Conservation (phyloP, 2,113 vertebrate genomes). For the Tylochromis polylepis region DNA sequence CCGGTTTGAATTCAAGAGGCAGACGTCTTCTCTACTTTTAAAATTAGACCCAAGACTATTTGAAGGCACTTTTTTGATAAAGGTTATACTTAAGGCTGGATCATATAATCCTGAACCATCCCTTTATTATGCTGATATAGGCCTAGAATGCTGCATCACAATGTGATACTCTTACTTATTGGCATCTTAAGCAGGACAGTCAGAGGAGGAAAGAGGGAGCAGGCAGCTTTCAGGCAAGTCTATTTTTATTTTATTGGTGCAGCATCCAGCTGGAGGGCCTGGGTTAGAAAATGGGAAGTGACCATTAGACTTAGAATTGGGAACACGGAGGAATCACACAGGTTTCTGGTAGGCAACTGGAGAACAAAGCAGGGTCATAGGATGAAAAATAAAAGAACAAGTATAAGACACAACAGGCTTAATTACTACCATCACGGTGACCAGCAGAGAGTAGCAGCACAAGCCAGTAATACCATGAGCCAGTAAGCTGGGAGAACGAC, state of each 20-base stretch:
- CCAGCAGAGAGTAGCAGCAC: neutral
- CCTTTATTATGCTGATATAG: neutral
- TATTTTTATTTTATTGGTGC: neutral
- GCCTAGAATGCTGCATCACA: neutral
- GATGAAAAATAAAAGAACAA: neutral
- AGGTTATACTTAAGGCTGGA: neutral
- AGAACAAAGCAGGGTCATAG: neutral
- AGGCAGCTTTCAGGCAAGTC: neutral
- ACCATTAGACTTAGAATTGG: neutral
- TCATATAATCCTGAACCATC: neutral
- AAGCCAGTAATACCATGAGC: neutral
- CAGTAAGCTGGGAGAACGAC: neutral
- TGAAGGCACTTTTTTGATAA: neutral
- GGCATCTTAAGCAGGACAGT: neutral
- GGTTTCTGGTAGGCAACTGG: neutral
- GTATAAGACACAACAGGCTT: neutral
- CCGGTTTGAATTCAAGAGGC: fast-evolving
- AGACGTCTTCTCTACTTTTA: neutral
- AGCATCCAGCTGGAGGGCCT: neutral
- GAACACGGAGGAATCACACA: neutral
- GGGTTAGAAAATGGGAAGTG: neutral
- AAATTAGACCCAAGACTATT: neutral
- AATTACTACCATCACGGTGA: neutral
- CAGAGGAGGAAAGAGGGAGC: neutral
- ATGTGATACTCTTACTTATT: neutral